Percentiles rank a stretch among this genome's conserved stretches.
Evolutionary conservation across 2,113 vertebrate species (phyloP).

Genomic region (Lampris megalopsis): DNA sequence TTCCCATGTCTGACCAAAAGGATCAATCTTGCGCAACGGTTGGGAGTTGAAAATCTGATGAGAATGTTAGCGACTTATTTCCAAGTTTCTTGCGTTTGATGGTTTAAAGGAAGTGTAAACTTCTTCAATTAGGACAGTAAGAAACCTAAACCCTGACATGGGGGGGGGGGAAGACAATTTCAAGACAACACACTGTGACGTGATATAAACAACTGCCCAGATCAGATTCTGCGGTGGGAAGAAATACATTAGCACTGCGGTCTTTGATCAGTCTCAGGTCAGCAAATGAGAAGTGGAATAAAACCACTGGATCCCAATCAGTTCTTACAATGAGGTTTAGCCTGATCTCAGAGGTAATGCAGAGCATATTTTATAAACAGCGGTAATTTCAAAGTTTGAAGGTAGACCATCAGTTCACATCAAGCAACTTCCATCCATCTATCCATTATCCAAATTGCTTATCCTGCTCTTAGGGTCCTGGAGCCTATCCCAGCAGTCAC

Average conservation of each 20-base stretch:
- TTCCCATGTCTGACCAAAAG: neutral
- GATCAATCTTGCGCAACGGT: neutral
- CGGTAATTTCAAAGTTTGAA: neutral
- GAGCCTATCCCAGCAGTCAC: too few species aligned
- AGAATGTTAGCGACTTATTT: slow-evolving; percentile 23
- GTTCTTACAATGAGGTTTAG: too few species aligned
- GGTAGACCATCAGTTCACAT: slow-evolving; percentile 11
- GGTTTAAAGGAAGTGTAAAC: slow-evolving; percentile 22
- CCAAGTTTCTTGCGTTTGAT: slow-evolving; percentile 32
- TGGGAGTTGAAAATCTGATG: neutral
- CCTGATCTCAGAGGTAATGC: neutral
- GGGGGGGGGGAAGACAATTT: neutral
- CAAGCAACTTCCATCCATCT: neutral
- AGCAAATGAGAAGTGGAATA: slow-evolving; percentile 30
- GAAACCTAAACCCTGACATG: slow-evolving; percentile 1
- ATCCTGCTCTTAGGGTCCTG: too few species aligned
- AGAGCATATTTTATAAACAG: slow-evolving; percentile 22
- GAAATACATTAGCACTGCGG: slow-evolving; percentile 25
- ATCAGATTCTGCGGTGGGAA: slow-evolving; percentile 33
- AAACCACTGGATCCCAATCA: slow-evolving; percentile 9
- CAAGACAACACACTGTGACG: slow-evolving; percentile 33
- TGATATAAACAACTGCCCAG: slow-evolving; percentile 51
- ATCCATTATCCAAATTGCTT: too few species aligned
- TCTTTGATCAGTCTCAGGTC: slow-evolving; percentile 58
- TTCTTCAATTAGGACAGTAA: slow-evolving; percentile 12